Evolutionary conservation across 2,797 vertebrate species (phyloP).

Genomic region (Thamnophis elegans): DNA sequence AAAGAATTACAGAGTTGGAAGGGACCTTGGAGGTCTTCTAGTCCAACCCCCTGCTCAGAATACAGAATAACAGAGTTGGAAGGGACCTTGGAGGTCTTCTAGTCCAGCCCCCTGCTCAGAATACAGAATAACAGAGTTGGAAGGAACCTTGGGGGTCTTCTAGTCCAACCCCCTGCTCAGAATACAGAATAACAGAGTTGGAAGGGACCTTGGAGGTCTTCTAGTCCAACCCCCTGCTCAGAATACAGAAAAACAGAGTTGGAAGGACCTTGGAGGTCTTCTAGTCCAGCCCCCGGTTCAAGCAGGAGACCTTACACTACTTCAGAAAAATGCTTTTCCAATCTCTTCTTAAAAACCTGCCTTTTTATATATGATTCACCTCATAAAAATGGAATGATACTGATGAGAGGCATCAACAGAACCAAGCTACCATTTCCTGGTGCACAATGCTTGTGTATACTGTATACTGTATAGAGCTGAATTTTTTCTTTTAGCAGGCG

Average conservation of each 20-base stretch:
- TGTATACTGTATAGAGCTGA: background rate
- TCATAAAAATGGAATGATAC: background rate
- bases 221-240: no score
- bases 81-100: no score
- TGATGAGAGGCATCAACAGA: background rate
- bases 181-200: background rate
- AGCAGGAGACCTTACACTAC: no score
- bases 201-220: background rate
- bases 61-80: no score
- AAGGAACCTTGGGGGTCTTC: no score
- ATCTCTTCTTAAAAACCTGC: background rate
- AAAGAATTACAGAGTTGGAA: no score
- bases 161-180: no score
- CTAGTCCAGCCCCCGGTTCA: no score
- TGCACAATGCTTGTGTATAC: background rate
- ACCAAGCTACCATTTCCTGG: background rate
- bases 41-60: no score
- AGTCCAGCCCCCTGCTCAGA: no score
- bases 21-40: no score
- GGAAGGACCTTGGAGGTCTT: background rate
- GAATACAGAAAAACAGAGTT: background rate
- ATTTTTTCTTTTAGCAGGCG: background rate
- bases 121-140: no score
- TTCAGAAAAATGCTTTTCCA: background rate
- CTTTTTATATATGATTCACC: background rate